Percentiles rank a stretch among this genome's conserved stretches.
These are phyloP conservation scores for Hydrocynus forskahlii DNA, from an alignment of 2,797 vertebrate genomes.

Conservation along the genomic window DNA sequence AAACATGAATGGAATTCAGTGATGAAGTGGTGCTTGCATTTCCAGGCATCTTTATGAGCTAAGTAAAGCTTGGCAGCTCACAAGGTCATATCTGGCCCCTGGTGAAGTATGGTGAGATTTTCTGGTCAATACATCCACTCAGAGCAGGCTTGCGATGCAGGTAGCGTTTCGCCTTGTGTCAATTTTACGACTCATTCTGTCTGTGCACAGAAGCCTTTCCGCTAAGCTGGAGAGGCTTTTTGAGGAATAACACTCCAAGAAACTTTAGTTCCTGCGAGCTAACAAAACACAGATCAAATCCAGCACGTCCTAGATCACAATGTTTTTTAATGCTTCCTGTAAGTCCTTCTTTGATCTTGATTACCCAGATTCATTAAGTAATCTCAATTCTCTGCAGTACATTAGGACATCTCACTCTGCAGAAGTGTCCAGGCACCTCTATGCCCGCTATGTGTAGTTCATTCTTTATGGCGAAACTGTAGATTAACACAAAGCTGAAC, in stretches of 20 bases:
- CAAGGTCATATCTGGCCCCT: slow-evolving; percentile 17
- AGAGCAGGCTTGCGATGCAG: neutral
- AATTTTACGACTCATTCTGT: neutral
- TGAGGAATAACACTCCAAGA: neutral
- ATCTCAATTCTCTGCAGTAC: too few species aligned
- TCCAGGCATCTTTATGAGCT: neutral
- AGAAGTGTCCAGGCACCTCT: neutral
- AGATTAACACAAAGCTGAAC: too few species aligned
- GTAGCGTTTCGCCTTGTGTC: slow-evolving; percentile 10
- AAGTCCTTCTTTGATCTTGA: neutral
- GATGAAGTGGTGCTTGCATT: neutral
- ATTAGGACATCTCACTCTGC: neutral
- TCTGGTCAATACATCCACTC: slow-evolving; percentile 30
- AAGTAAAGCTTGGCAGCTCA: neutral
- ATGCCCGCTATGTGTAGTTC: neutral
- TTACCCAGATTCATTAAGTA: neutral
- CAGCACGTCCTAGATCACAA: neutral
- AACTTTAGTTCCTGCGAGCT: neutral
- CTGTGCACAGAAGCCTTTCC: neutral
- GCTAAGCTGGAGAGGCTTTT: neutral
- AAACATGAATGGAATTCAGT: neutral
- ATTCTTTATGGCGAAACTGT: too few species aligned
- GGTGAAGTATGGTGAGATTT: slow-evolving; percentile 21
- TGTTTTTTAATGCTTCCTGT: slow-evolving; percentile 2
- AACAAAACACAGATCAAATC: slow-evolving; percentile 1